Base-by-base conservation (phyloP, 2,888 invertebrate genomes). In the Polylopha cassiicola region DNA sequence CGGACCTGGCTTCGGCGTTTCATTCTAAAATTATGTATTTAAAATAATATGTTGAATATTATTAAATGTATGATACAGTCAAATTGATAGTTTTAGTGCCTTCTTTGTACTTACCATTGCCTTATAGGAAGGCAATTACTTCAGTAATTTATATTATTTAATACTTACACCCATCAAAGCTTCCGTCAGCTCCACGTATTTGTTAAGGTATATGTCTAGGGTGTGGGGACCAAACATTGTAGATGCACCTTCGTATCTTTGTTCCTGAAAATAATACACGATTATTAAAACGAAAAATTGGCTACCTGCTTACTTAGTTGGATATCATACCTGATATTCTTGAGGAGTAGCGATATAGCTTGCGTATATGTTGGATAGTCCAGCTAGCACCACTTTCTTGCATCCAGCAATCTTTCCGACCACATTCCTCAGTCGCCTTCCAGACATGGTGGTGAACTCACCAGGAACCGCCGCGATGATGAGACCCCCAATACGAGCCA, bases 401-500 rank as follows among this genome's bases (percentile, higher is more conserved):
- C 80, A 84, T 0, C 85, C 71, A 1, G 88, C 78, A 0, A 82
- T 80, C 13, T 50, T 59, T 1, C 48, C 49, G 14, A 71, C 87
- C 54, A 51, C 76, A 43, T 36, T 80, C 55, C 77, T 88, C 65
- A 92, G 57, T 31, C 95, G 82, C 26, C 98, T 86, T 0, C 98
- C 97, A 0, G 96, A 89, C 98, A 98, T 98, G 2, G 97, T 97
- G 36, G 97, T 97, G 72, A 98, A 94, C 82, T 98, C 98, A 0
- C 95, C 97, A 0, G 98, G 97, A 0, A 97, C 93, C 0, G 93
- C 94, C 1, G 90, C 90, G 11, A 95, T 65, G 22, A 91, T 87
- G 2, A 95, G 73, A 37, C 92, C 89, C 0, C 97, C 98, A 11
- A 97, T 84, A 46, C 90, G 77, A 0, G 93, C 87, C 5, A 97